Evolutionary conservation across 1,140 invertebrate genomes (phyloP).

Genomic region (Leptopilina clavipes): DNA sequence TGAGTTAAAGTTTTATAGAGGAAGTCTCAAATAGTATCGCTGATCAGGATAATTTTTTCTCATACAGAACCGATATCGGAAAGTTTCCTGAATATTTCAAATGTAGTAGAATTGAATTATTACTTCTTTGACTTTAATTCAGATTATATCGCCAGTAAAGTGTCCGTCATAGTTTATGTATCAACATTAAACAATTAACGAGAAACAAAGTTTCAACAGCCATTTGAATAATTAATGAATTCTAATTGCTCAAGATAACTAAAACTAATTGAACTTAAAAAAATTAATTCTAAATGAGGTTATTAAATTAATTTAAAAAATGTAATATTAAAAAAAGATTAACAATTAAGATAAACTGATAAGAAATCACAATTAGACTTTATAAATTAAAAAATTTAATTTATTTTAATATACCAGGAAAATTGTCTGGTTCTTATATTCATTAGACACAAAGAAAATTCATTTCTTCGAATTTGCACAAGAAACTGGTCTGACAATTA

Average conservation of each 20-base stretch:
- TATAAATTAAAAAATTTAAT: too few relatives aligned
- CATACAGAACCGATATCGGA: too few relatives aligned
- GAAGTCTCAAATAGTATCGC: too few relatives aligned
- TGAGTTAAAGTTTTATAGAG: too few relatives aligned
- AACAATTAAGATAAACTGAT: too few relatives aligned
- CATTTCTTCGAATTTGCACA: background rate
- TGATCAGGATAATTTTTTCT: too few relatives aligned
- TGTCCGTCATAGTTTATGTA: background rate
- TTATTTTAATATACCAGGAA: background rate
- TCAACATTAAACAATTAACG: background rate
- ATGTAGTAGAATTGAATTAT: too few relatives aligned
- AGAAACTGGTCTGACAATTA: background rate
- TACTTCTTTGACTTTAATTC: too few relatives aligned
- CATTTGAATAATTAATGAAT: conserved; percentile 15
- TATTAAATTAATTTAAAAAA: background rate
- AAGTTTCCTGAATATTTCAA: too few relatives aligned
- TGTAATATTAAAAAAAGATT: background rate
- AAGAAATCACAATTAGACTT: too few relatives aligned
- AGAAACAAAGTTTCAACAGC: background rate
- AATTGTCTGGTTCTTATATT: background rate
- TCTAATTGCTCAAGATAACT: background rate
- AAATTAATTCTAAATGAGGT: background rate
- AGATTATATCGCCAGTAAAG: background rate
- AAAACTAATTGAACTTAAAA: too few relatives aligned
- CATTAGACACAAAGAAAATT: background rate